Conservation (phyloP, 2,797 vertebrate genomes). For the Sphenodon punctatus region DNA sequence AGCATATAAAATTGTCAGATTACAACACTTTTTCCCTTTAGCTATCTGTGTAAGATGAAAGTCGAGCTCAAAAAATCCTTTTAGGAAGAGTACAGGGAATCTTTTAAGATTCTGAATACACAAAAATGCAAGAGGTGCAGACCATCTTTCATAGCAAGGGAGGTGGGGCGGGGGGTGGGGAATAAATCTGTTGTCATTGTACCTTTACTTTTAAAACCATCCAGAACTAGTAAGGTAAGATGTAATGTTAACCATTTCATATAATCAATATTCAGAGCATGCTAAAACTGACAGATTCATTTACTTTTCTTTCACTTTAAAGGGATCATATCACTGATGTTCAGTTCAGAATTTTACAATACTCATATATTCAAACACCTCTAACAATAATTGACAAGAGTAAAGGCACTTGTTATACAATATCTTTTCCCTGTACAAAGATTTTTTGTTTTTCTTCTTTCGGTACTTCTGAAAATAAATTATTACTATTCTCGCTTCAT, state of each 20-base stretch:
- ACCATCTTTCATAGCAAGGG: neutral
- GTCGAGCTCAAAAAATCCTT: neutral
- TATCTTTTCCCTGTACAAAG: too few relatives aligned
- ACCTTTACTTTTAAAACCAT: neutral
- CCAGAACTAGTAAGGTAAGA: neutral
- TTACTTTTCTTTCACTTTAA: neutral
- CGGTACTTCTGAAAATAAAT: too few relatives aligned
- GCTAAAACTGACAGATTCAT: neutral
- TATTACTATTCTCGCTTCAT: too few relatives aligned
- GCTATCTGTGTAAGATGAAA: neutral
- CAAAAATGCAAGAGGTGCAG: neutral
- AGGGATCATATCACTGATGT: neutral
- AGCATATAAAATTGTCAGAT: neutral
- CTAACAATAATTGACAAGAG: neutral
- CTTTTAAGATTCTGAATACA: neutral
- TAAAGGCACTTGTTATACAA: too few relatives aligned
- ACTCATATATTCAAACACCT: neutral
- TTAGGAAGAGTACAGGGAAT: neutral
- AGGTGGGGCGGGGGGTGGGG: too few relatives aligned
- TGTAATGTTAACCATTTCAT: neutral
- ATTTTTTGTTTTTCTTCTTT: too few relatives aligned
- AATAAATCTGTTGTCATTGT: neutral
- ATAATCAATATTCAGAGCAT: neutral
- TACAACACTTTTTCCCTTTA: neutral
- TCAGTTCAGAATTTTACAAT: neutral